phyloP scores from a whole-genome alignment of 2,113 vertebrate genomes.

The Sebastes fasciatus region DNA sequence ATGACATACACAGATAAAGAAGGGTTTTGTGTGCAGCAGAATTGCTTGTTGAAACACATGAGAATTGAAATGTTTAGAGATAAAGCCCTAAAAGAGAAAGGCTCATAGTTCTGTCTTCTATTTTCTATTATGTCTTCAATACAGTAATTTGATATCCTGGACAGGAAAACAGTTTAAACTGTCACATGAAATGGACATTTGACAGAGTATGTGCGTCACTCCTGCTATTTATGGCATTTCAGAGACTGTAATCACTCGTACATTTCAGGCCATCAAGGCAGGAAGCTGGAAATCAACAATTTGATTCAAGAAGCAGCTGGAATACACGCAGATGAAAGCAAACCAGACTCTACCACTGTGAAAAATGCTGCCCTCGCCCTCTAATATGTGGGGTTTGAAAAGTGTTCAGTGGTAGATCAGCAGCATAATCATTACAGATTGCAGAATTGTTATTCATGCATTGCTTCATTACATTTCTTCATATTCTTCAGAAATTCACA shows the following conservation, averaged over 20 bases:
- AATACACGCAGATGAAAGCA: slow-evolving; percentile 42
- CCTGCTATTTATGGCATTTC: slow-evolving; percentile 73
- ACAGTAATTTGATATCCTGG: slow-evolving; percentile 66
- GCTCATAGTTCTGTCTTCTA: slow-evolving; percentile 19
- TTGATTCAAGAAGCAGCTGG: slow-evolving; percentile 58
- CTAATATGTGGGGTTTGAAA: background rate
- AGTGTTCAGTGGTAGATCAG: background rate
- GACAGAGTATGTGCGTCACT: slow-evolving; percentile 77
- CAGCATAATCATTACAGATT: background rate
- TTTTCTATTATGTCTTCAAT: slow-evolving; percentile 43
- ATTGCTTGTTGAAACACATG: background rate
- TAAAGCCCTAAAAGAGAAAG: slow-evolving; percentile 10
- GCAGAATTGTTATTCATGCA: background rate
- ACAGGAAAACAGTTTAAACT: slow-evolving; percentile 60
- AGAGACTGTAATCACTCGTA: slow-evolving; percentile 63
- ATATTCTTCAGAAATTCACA: background rate
- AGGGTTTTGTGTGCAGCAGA: background rate
- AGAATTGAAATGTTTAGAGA: slow-evolving; percentile 14
- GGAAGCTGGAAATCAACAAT: slow-evolving; percentile 71
- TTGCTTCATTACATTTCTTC: background rate
- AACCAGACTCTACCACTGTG: slow-evolving; percentile 8
- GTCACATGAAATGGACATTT: slow-evolving; percentile 71
- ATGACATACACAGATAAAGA: background rate
- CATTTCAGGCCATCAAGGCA: slow-evolving; percentile 67
- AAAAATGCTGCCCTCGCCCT: background rate